Base-by-base conservation (phyloP, 2,888 invertebrate genomes). In the Lasioglossum figueresi region DNA sequence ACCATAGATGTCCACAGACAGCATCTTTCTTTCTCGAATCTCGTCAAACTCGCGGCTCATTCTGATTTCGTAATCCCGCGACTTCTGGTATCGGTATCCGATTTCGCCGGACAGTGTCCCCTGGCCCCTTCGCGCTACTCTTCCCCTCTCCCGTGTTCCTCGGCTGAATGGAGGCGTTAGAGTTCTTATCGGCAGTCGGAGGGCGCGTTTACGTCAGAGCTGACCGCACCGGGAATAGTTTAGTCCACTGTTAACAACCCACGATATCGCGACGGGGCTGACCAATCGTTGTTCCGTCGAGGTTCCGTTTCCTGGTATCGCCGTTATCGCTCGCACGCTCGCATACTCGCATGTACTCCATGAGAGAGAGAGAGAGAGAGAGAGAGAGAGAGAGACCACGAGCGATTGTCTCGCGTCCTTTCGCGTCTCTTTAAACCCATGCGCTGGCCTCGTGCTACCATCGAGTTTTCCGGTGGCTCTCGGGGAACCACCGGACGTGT, bases 131-230 rank as follows among this genome's bases (percentile, higher is more conserved):
- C 37, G 76, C 73, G 72, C 72, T 14, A 34, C 52, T 79, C 70
- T 76, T 79, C 79, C 80, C 81, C 79, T 56, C 79, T 71, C 73
- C 73, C 66, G 19, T 68, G 34, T 72, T 74, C 10, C 76, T 79
- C 83, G 85, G 84, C 91, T 91, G 88, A 93, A 92, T 89, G 91
- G 91, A 93, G 92, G 93, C 93, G 93, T 93, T 91, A 85, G 91
- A 92, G 92, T 93, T 93, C 92, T 93, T 93, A 93, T 93, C 93
- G 91, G 86, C 87, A 87, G 88, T 83, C 91, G 83, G 86, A 63
- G 83, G 79, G 40, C 89, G 88, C 76, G 84, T 90, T 93, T 93
- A 91, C 93, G 92, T 93, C 93, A 93, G 90, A 88, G 63, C 45
- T 56, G 59, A 73, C 72, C 73, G 76, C 76, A 40, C 37, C 72